Conservation (phyloP, 1,140 invertebrate genomes). For the Dendroctonus ponderosae region DNA sequence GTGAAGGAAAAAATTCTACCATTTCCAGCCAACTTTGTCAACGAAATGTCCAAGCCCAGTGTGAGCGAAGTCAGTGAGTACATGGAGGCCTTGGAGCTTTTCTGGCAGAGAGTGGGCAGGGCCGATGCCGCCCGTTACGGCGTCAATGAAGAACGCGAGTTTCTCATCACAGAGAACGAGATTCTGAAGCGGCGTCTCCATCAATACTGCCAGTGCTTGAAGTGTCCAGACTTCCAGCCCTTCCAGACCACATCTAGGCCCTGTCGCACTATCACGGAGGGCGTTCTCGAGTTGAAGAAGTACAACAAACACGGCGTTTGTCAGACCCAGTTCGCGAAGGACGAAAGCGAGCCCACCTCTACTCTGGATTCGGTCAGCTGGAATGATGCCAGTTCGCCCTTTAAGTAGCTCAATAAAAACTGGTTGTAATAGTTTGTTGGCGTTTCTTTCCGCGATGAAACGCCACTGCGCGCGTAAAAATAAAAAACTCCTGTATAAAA, state of each 20-base stretch:
- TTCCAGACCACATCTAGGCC: slow-evolving; percentile 10
- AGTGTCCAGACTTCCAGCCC: slow-evolving; percentile 29
- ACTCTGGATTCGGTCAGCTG: slow-evolving; percentile 15
- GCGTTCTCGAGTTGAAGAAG: slow-evolving; percentile 28
- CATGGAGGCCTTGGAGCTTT: slow-evolving; percentile 32
- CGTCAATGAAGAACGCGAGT: slow-evolving; percentile 42
- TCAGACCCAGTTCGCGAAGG: background rate
- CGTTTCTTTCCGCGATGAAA: too few relatives aligned
- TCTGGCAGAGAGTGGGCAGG: slow-evolving; percentile 43
- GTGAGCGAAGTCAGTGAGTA: slow-evolving; percentile 17
- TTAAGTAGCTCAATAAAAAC: too few relatives aligned
- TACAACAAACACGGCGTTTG: slow-evolving; percentile 21
- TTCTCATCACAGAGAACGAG: slow-evolving; percentile 40
- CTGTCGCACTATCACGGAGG: slow-evolving; percentile 27
- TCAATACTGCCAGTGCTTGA: slow-evolving; percentile 40
- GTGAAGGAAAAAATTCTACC: slow-evolving; percentile 55
- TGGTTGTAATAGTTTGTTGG: too few relatives aligned
- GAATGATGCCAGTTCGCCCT: background rate
- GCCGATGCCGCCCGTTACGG: slow-evolving; percentile 38
- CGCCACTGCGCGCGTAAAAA: too few relatives aligned
- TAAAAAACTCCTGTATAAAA: too few relatives aligned
- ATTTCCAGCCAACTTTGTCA: slow-evolving; percentile 31
- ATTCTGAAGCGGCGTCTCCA: slow-evolving; percentile 36
- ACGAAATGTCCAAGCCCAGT: slow-evolving; percentile 25
- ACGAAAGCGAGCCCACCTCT: background rate